These are phyloP conservation scores for Sparus aurata DNA, from an alignment of 2,797 vertebrate genomes.

Conservation along the genomic window DNA sequence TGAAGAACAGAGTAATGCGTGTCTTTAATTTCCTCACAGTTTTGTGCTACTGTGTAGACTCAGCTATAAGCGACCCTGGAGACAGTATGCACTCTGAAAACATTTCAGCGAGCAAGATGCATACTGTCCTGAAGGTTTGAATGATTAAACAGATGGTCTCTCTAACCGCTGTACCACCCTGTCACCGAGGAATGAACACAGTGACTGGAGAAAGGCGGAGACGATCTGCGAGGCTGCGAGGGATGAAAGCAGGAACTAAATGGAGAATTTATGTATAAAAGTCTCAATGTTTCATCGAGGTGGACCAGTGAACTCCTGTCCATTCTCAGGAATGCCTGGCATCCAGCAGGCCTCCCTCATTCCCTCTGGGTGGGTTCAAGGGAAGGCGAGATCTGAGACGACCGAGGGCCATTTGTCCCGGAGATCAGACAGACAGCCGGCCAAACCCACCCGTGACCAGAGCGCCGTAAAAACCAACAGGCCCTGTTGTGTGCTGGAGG, in stretches of 20 bases:
- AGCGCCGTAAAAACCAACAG: slow-evolving; percentile 32
- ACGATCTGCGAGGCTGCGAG: background rate
- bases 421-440: slow-evolving; percentile 41
- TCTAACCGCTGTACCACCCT: slow-evolving; percentile 5
- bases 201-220: background rate
- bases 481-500: background rate
- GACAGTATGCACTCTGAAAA: background rate
- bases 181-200: background rate
- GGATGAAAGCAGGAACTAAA: background rate
- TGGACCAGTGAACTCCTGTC: slow-evolving; percentile 55
- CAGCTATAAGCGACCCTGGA: background rate
- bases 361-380: slow-evolving; percentile 44
- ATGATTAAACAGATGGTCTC: slow-evolving; percentile 24
- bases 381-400: slow-evolving; percentile 28
- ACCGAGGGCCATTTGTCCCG: slow-evolving; percentile 35
- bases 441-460: slow-evolving; percentile 25
- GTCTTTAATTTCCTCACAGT: background rate
- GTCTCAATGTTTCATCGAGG: slow-evolving; percentile 43
- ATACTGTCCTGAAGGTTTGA: background rate
- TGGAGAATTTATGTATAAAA: background rate
- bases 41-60: background rate
- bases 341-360: slow-evolving; percentile 61
- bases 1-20: background rate
- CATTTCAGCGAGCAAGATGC: slow-evolving; percentile 26
- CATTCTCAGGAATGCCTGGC: slow-evolving; percentile 78